Percentiles rank a stretch among this genome's conserved stretches.
These are phyloP conservation scores for Cirrhinus molitorella DNA, from an alignment of 2,797 vertebrate genomes.

Conservation along the genomic window DNA sequence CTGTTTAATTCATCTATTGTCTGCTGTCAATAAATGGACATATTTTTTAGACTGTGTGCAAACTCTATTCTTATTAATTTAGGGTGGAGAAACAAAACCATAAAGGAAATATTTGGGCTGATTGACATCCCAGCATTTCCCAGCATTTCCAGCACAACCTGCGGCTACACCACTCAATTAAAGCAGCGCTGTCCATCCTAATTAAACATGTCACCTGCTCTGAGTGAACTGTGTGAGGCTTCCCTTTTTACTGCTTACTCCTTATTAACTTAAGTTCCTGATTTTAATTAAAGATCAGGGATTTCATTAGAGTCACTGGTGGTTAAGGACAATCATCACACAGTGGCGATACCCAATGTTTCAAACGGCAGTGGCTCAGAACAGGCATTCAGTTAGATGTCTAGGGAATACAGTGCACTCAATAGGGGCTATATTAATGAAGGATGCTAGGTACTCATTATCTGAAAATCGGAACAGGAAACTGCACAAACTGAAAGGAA, in stretches of 20 bases:
- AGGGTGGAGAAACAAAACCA: not conserved
- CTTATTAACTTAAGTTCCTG: conserved; percentile 55
- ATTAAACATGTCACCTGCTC: conserved; percentile 64
- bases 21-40: not conserved
- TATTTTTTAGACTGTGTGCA: not conserved
- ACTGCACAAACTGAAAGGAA: not conserved
- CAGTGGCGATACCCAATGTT: conserved; percentile 25
- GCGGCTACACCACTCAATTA: conserved; percentile 55
- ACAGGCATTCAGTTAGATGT: not conserved
- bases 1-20: not conserved
- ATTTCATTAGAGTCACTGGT: conserved; percentile 43
- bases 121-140: not conserved
- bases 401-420: conserved; percentile 10
- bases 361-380: conserved; percentile 22
- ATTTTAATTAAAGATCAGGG: conserved; percentile 43
- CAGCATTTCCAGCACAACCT: too few species aligned
- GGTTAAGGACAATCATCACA: conserved; percentile 32
- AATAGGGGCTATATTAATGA: conserved; percentile 20
- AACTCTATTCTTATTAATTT: not conserved
- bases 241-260: conserved; percentile 5
- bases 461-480: not conserved
- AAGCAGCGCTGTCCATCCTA: conserved; percentile 64
- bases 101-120: not conserved
- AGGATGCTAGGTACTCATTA: not conserved
- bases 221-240: conserved; percentile 48